Evolutionary conservation across 2,888 invertebrate species (phyloP).

Genomic region (Leistus spinibarbis): DNA sequence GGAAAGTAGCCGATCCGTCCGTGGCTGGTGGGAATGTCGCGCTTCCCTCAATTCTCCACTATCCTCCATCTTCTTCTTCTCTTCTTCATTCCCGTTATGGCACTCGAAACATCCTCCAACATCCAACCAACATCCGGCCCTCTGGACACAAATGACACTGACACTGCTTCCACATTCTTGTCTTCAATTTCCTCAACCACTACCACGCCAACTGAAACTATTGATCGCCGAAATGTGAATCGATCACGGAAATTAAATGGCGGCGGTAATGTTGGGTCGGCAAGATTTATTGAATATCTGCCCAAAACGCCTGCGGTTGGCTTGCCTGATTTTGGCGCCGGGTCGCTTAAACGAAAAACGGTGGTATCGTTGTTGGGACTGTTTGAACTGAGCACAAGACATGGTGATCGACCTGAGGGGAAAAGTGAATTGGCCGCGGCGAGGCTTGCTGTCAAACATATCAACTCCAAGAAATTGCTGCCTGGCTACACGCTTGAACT

Average conservation of each 20-base stretch:
- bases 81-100: slow-evolving; percentile 13
- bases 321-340: slow-evolving; percentile 9
- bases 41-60: not conserved
- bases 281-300: slow-evolving; percentile 21
- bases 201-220: not conserved
- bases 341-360: not conserved
- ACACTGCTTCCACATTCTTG: not conserved
- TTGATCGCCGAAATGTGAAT: not conserved
- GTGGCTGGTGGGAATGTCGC: slow-evolving; percentile 19
- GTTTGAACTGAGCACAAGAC: slow-evolving; percentile 75
- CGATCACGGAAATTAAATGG: slow-evolving; percentile 15
- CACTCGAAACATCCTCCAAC: not conserved
- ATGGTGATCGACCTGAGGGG: slow-evolving; percentile 71
- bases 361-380: slow-evolving; percentile 63
- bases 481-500: slow-evolving; percentile 77
- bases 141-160: not conserved
- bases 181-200: not conserved
- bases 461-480: slow-evolving; percentile 72
- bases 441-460: slow-evolving; percentile 76
- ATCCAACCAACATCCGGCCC: not conserved
- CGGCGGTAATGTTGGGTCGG: not conserved
- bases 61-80: slow-evolving; percentile 9
- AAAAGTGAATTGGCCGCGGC: slow-evolving; percentile 79
- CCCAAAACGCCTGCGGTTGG: slow-evolving; percentile 29
- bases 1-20: slow-evolving; percentile 8